Evolutionary conservation across 1,140 invertebrate species (phyloP).

Genomic region (Lysiphlebus fabarum): DNA sequence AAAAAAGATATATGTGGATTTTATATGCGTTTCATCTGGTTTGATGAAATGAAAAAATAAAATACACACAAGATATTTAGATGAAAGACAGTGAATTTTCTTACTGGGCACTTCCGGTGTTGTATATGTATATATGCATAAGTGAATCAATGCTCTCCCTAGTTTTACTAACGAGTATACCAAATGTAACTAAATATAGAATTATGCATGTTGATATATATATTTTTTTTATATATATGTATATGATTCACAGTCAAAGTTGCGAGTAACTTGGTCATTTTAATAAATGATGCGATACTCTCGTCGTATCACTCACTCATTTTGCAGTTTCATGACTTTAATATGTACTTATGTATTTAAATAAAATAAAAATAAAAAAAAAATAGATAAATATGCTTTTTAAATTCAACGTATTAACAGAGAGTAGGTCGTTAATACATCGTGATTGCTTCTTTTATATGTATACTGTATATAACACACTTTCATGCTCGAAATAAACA

Average conservation of each 20-base stretch:
- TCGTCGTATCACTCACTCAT: slow-evolving; percentile 47
- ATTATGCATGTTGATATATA: background rate
- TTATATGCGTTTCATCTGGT: too few species aligned
- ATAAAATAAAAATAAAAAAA: too few species aligned
- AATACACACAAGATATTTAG: too few species aligned
- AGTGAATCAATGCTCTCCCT: background rate
- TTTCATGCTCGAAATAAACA: slow-evolving; percentile 19
- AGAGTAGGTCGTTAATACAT: slow-evolving; percentile 19
- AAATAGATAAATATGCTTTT: slow-evolving; percentile 1
- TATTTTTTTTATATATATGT: too few species aligned
- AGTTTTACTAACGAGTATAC: slow-evolving; percentile 9
- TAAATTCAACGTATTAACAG: slow-evolving; percentile 15
- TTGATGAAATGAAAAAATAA: too few species aligned
- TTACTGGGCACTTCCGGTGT: too few species aligned
- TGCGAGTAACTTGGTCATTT: slow-evolving; percentile 25
- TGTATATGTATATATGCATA: too few species aligned
- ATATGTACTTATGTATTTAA: too few species aligned
- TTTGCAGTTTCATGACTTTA: slow-evolving; percentile 4
- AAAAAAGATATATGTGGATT: too few species aligned
- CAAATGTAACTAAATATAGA: slow-evolving; percentile 13
- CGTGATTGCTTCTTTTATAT: slow-evolving; percentile 15
- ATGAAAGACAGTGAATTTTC: too few species aligned
- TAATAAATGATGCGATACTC: slow-evolving; percentile 36
- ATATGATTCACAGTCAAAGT: slow-evolving; percentile 12
- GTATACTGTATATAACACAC: slow-evolving; percentile 1